Evolutionary conservation across 1,140 invertebrate genomes (phyloP), one percentile per base, ranked within the genome.

Genomic region (Steinernema feltiae): DNA sequence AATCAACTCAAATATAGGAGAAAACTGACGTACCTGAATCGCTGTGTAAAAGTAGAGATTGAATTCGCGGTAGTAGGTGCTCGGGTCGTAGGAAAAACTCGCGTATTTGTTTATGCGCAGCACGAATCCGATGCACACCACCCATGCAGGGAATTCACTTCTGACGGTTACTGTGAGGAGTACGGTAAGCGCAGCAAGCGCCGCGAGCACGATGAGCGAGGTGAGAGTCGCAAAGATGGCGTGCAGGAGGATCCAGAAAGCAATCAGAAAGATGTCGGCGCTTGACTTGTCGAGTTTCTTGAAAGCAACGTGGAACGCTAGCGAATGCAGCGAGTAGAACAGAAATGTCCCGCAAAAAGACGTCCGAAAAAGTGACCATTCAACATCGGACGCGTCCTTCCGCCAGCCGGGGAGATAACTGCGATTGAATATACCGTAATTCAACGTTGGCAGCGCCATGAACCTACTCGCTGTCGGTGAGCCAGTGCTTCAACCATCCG

Each of bases 21-120:
- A 7, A 41, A 41, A 41, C 18, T 27, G 3, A 71, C 70, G 24
- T 78, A 78, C 76, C 74, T 80, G 76, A 24, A 80, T 74, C 1
- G 79, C 79, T 29, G 71, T 73, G 32, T 80, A 80, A 1, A 80
- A 74, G 72, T 80, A 80, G 21, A 80, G 48, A 76, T 80, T 80
- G 74, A 80, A 80, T 69, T 80, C 77, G n/a, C 79, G 63, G 48
- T 80, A 80, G 75, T 81, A 80, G 46, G 69, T 71, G 18, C 30
- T 32, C 18, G 73, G 30, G 30, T 69, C 73, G 21, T 30, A 32
- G 0, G 32, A 32, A 72, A 79, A 80, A 7, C 70, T 73, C 12
- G 75, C 73, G 32, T 41, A 46, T 30, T 79, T 71, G 1, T 75
- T 76, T 30, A 78, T 77, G 48, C 21, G 30, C 15, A 78, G 32